Percentiles rank a stretch among this genome's conserved stretches.
Evolutionary conservation across 2,888 invertebrate species (phyloP).

Genomic region (Thera britannica): DNA sequence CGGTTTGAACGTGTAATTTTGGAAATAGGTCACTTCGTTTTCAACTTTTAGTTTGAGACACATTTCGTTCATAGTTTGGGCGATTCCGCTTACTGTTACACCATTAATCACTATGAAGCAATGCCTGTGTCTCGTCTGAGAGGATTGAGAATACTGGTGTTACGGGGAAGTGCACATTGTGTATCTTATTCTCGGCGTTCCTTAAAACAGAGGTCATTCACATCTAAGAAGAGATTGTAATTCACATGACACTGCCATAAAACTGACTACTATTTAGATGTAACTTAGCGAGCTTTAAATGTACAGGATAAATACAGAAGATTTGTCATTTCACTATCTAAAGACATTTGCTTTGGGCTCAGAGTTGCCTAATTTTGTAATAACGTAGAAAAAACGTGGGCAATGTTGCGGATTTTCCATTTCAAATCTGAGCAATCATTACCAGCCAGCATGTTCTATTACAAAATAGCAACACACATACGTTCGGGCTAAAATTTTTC

Average conservation of each 20-base stretch:
- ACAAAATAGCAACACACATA: no score
- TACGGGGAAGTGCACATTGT: slow-evolving; percentile 1
- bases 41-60: slow-evolving; percentile 13
- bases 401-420: no score
- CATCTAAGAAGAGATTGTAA: background rate
- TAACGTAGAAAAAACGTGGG: no score
- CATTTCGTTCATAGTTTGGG: slow-evolving; percentile 17
- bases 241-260: background rate
- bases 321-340: no score
- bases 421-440: no score
- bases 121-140: slow-evolving; percentile 5
- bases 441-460: no score
- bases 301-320: no score
- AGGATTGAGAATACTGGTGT: slow-evolving; percentile 5
- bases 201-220: slow-evolving; percentile 1
- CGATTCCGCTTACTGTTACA: slow-evolving; percentile 15
- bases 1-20: slow-evolving; percentile 43
- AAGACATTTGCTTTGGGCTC: no score
- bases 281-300: no score
- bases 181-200: background rate
- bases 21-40: slow-evolving; percentile 25
- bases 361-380: no score
- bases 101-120: slow-evolving; percentile 25
- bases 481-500: background rate
- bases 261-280: background rate